Evolutionary conservation across 2,113 vertebrate species (phyloP).

Genomic region (Pangasianodon gigas): DNA sequence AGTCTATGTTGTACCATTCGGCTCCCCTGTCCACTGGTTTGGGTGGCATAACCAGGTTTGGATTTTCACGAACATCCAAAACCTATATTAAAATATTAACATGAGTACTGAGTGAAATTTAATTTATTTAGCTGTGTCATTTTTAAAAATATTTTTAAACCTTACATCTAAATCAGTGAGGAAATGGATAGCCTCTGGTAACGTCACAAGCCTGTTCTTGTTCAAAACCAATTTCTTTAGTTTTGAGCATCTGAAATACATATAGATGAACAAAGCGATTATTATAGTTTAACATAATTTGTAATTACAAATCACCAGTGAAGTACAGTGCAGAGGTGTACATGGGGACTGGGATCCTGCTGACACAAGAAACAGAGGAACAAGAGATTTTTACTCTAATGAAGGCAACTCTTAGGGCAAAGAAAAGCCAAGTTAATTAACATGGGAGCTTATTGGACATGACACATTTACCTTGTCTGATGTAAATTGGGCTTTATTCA

Average conservation of each 20-base stretch:
- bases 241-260: slow-evolving; percentile 83
- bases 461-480: background rate
- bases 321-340: background rate
- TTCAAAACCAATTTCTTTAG: slow-evolving; percentile 92
- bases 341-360: background rate
- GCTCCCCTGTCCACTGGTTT: slow-evolving; percentile 85
- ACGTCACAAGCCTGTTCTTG: slow-evolving; percentile 93
- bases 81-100: slow-evolving; percentile 70
- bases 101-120: background rate
- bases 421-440: background rate
- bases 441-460: background rate
- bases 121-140: background rate
- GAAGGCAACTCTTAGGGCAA: background rate
- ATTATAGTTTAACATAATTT: background rate
- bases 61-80: slow-evolving; percentile 94
- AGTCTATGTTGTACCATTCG: slow-evolving; percentile 98
- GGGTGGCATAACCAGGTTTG: slow-evolving; percentile 94
- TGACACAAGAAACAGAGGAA: background rate
- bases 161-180: slow-evolving; percentile 86
- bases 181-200: slow-evolving; percentile 94
- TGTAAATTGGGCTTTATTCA: background rate
- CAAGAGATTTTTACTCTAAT: background rate
- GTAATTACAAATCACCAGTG: background rate
- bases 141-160: background rate
- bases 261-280: background rate